Evolutionary conservation across 2,113 vertebrate genomes (phyloP), one percentile per base, ranked within the genome.

Genomic region (Crotalus helleri): DNA sequence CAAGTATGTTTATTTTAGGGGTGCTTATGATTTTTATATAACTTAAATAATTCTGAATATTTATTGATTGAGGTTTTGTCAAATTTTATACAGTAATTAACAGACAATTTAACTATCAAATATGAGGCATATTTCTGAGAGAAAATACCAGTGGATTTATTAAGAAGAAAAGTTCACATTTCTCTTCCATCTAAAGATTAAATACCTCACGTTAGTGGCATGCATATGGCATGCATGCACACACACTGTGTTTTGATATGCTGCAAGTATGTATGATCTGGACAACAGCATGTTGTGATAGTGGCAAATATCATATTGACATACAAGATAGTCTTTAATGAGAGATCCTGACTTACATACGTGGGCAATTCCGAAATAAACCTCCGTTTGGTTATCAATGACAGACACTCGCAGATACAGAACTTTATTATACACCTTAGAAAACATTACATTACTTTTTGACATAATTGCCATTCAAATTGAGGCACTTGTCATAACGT

Each of bases 131-230:
- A 87, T 90, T 12, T 64, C 64, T 57, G 69, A 74, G n/a, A 23
- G 15, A 89, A 86, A 33, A 90, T 85, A 58, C 51, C 39, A 19
- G 39, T 24, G 46, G 88, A 87, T 90, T 86, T 64, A n/a, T 23
- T 61, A 53, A 85, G 29, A 4, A 54, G 57, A 29, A 6, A 10
- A 26, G 19, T 85, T 57, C n/a, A 19, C 44, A 23, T 53, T 88
- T 23, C 19, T 58, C 46, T 81, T 81, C 69, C 33, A 81, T 81
- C 17, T 39, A 87, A 96, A 74, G 4, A 94, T 87, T 92, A 93
- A 94, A n/a, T 90, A 85, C 87, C 93, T 55, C 0, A 12, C 87
- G 74, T 81, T 17, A 46, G 15, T 57, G 46, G 33, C 93, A 69
- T 69, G 12, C 54, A 58, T 81, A 81, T 39, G 33, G 69, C 33